phyloP scores from a whole-genome alignment of 2,888 invertebrate species.

The Rhingia campestris region DNA sequence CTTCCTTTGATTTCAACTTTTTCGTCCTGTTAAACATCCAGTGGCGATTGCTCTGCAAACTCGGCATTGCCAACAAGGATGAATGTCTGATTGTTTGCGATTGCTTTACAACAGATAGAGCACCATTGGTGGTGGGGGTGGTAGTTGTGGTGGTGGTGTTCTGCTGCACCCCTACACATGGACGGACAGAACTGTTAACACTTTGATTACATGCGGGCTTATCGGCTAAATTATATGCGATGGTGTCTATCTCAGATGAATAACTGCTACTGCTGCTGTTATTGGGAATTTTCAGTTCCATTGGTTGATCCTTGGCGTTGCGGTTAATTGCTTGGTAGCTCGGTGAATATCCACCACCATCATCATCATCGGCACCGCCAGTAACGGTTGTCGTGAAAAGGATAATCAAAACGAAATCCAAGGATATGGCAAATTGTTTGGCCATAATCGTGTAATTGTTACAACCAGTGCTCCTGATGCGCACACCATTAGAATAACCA shows the following conservation, averaged over 20 bases:
- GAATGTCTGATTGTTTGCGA: slow-evolving; percentile 39
- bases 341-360: background rate
- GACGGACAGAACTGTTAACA: slow-evolving; percentile 61
- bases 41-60: slow-evolving; percentile 45
- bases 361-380: slow-evolving; percentile 10
- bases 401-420: slow-evolving; percentile 66
- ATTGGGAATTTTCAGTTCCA: slow-evolving; percentile 13
- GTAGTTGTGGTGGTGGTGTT: background rate
- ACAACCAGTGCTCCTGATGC: slow-evolving; percentile 46
- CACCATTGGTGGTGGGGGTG: background rate
- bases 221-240: slow-evolving; percentile 24
- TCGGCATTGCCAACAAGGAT: slow-evolving; percentile 24
- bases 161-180: slow-evolving; percentile 38
- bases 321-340: slow-evolving; percentile 30
- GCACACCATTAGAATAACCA: slow-evolving; percentile 65
- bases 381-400: slow-evolving; percentile 39
- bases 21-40: slow-evolving; percentile 60
- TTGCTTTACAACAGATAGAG: background rate
- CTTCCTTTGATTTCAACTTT: slow-evolving; percentile 58
- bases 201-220: slow-evolving; percentile 60
- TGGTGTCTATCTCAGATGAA: slow-evolving; percentile 37
- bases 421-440: slow-evolving; percentile 69
- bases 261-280: slow-evolving; percentile 21
- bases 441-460: slow-evolving; percentile 69
- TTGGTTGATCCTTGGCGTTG: slow-evolving; percentile 19